A percentile compares a stretch with the other conserved stretches of the same genome.
phyloP scores from a whole-genome alignment of 2,888 invertebrate species.

The Metallyticus violacea region DNA sequence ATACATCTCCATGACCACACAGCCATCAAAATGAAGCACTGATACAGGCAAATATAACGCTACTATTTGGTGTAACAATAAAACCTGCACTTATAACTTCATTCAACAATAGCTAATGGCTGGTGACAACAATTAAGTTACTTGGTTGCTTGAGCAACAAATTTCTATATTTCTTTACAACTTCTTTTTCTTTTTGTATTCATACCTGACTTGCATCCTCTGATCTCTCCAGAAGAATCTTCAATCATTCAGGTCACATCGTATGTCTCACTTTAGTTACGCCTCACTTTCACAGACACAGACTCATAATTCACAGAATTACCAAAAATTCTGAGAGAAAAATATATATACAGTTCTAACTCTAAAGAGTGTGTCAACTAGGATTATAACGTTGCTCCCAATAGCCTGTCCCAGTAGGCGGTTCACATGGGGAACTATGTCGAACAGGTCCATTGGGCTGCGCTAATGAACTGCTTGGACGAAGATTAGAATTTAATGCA shows the following conservation, averaged over 20 bases:
- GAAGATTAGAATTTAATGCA: conserved; percentile 22
- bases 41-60: background rate
- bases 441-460: conserved; percentile 39
- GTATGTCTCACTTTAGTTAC: background rate
- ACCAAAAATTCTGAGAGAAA: background rate
- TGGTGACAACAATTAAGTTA: background rate
- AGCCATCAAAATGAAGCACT: background rate
- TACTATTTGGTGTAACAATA: background rate
- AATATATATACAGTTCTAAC: background rate
- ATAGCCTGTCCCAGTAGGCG: conserved; percentile 27
- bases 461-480: conserved; percentile 34
- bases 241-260: background rate
- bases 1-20: background rate
- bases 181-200: background rate
- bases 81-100: background rate
- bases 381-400: conserved; percentile 35
- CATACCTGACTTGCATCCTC: background rate
- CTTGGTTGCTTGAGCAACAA: background rate
- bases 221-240: background rate
- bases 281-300: background rate
- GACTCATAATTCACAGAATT: background rate
- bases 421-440: conserved; percentile 36
- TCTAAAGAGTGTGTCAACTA: conserved; percentile 28
- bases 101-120: background rate
- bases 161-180: background rate